Base-by-base conservation (phyloP, 2,113 vertebrate species). In the Macaca nemestrina region DNA sequence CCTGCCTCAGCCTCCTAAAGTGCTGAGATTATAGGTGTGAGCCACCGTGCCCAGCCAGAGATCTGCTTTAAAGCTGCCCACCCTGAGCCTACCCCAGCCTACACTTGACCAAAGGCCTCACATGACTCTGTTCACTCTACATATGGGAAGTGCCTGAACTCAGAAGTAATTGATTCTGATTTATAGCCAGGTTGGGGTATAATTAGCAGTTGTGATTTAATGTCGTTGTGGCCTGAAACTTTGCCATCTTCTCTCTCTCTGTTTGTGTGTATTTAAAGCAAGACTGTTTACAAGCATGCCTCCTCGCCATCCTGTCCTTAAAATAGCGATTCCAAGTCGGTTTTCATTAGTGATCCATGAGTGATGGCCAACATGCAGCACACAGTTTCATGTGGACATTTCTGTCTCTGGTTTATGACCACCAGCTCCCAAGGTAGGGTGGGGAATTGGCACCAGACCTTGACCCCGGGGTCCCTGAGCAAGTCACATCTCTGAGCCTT, bases 191-290 rank as follows among this genome's bases (percentile, higher is more conserved):
- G 57, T 48, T 32, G 35, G 89, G 45, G 64, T 79, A 4, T 94
- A 64, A 87, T 93, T 92, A 97, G 87, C 92, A 27, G 79, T 88
- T 79, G 87, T 81, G 97, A 95, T 96, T 94, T 93, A 73, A 59
- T 84, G 94, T 95, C 90, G 32, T 0, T 32, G 59, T 87, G 96
- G 75, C 90, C 79, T 93, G 93, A 75, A 84, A 57, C 57, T 9
- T 61, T 61, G 78, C 93, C 27, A 3, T 22, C 12, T 9, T 45
- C 45, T 72, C 25, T 35, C 20, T 18, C 61, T 92, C 16, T 35
- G 68, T 85, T 14, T 59, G 45, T 35, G 30, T 72, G 57, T 57
- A 38, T 82, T n/a, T 50, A 18, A 17, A 27, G 13, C 48, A 50
- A 50, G 48, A 14, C 76, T 5, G 14, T 50, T 50, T 50, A 50